Base-by-base conservation (phyloP, 2,113 vertebrate genomes). In the Pithys albifrons region DNA sequence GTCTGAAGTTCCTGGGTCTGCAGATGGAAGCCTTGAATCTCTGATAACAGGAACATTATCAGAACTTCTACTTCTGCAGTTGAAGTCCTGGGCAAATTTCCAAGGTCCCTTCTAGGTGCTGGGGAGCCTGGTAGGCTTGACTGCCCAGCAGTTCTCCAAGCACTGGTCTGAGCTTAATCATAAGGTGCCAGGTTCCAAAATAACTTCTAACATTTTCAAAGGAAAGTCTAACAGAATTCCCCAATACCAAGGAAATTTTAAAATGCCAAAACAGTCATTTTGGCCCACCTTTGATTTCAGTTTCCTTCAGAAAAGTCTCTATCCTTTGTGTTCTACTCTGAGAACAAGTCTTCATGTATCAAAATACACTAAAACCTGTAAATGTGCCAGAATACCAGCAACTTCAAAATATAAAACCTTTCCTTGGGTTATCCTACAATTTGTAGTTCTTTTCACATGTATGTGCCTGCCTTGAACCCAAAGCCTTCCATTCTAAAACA, bases 11-110 rank as follows among this genome's bases (percentile, higher is more conserved):
- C 15, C 89, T 33, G 31, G 41, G 54, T 67, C 87, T 94, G 70
- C 89, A 95, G 74, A 94, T 95, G 93, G 94, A 92, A 96, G 81
- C 93, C 94, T 93, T 95, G 93, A 93, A 93, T 81, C n/a, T 49
- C 73, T 39, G 94, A 96, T 96, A 97, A 91, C 66, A 74, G 22
- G 43, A 91, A 78, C 19, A 33, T 89, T 97, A 95, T 97, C 94
- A 88, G 74, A 82, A 89, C 62, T 89, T 85, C 71, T 49, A 2
- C 81, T 88, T 71, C 45, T 1, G 1, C 91, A 79, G 77, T 46
- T 49, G 91, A 96, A 88, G 85, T 96, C n/a, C 57, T 66, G 62
- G 96, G 95, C 89, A 96, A 88, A 33, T 54, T 94, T 89, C 95
- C 96, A 97, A 96, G 93, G 94, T 95, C 85, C 81, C 45, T 81